phyloP scores from a whole-genome alignment of 2,113 vertebrate species.

The Melanerpes formicivorus region DNA sequence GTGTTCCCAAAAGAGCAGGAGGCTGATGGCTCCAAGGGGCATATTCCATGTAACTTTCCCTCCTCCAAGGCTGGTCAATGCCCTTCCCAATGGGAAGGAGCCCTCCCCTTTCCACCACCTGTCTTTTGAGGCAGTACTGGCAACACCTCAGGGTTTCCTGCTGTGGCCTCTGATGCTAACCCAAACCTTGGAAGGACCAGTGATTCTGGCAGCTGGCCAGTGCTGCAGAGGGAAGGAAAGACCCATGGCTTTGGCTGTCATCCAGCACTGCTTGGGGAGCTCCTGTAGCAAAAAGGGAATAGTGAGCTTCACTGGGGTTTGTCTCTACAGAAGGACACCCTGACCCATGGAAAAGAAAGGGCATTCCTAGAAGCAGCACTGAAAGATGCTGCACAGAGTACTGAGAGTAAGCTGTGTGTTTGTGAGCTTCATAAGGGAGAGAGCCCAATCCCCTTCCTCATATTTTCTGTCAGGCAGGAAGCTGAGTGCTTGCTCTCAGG shows the following conservation, averaged over 20 bases:
- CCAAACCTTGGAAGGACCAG: background rate
- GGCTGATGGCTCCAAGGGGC: background rate
- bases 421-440: background rate
- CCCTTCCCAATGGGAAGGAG: background rate
- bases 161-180: background rate
- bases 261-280: background rate
- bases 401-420: background rate
- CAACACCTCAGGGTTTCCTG: background rate
- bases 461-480: background rate
- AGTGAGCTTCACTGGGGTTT: background rate
- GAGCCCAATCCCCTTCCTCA: rapidly evolving
- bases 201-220: background rate
- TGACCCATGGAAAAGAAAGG: background rate
- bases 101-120: background rate
- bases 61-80: background rate
- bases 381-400: background rate
- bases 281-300: rapidly evolving
- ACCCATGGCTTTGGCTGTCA: background rate
- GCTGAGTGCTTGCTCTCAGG: background rate
- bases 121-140: background rate
- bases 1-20: rapidly evolving
- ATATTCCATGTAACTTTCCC: rapidly evolving
- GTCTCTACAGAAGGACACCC: background rate
- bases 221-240: background rate
- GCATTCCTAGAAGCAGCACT: rapidly evolving